Conservation (phyloP, 2,797 vertebrate genomes). For the Halcyon badia region DNA sequence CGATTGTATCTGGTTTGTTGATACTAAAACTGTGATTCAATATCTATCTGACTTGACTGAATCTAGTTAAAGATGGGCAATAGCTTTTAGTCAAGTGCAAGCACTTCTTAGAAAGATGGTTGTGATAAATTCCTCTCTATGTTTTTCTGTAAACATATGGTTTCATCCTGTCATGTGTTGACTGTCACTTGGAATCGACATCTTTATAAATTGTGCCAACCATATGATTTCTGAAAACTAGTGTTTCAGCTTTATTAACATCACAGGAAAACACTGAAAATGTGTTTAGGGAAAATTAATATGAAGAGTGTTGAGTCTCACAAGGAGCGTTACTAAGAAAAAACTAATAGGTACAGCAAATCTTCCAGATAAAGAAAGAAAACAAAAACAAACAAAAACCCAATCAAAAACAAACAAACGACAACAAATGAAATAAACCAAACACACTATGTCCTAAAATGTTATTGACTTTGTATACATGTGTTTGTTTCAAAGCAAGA, state of each 20-base stretch:
- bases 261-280: constrained; percentile 14
- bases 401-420: background rate
- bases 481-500: background rate
- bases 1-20: background rate
- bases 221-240: constrained; percentile 26
- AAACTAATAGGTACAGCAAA: background rate
- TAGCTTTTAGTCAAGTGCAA: background rate
- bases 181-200: constrained; percentile 11
- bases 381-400: background rate
- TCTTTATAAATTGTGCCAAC: constrained; percentile 29
- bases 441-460: background rate
- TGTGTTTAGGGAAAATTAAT: constrained; percentile 4
- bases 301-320: background rate
- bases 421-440: background rate
- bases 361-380: background rate
- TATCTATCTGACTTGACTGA: background rate
- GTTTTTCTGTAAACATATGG: background rate
- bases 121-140: background rate
- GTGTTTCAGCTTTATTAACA: constrained; percentile 43
- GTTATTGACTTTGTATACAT: background rate
- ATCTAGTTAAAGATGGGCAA: background rate
- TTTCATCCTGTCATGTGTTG: background rate
- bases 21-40: background rate
- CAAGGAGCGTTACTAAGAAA: background rate
- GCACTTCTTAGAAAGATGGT: background rate